phyloP scores from a whole-genome alignment of 1,140 invertebrate genomes.

The Drosophila tristis region DNA sequence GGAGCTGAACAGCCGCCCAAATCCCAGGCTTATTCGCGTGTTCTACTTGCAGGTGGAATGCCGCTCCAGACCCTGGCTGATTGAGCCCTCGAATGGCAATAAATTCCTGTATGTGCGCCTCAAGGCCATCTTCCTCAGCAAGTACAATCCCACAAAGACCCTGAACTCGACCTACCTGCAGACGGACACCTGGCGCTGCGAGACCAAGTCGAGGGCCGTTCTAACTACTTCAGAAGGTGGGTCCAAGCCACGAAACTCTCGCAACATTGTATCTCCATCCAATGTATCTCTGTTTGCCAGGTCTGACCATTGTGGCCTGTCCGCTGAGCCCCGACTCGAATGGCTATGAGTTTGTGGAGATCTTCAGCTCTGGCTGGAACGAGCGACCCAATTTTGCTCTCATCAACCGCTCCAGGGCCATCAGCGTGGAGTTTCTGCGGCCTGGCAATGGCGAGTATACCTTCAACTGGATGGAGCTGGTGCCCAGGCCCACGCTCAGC shows the following conservation, averaged over 20 bases:
- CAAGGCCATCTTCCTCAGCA: slow-evolving; percentile 80
- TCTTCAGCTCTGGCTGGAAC: slow-evolving; percentile 93
- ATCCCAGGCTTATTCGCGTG: too few species aligned
- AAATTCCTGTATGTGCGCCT: slow-evolving; percentile 83
- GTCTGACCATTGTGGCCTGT: slow-evolving; percentile 80
- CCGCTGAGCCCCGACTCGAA: slow-evolving; percentile 75
- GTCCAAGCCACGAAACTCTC: background rate
- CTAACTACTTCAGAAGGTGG: slow-evolving; percentile 81
- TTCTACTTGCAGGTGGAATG: slow-evolving; percentile 87
- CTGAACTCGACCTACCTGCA: slow-evolving; percentile 67
- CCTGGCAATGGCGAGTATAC: slow-evolving; percentile 90
- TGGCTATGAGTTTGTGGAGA: slow-evolving; percentile 85
- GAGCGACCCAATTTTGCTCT: slow-evolving; percentile 83
- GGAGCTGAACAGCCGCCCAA: background rate
- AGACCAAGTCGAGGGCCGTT: slow-evolving; percentile 80
- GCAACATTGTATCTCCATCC: too few species aligned
- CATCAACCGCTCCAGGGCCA: slow-evolving; percentile 86
- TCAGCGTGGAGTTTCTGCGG: slow-evolving; percentile 91
- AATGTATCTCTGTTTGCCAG: slow-evolving; percentile 12
- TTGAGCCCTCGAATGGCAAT: slow-evolving; percentile 88
- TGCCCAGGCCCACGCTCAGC: slow-evolving; percentile 86
- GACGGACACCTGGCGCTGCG: slow-evolving; percentile 66
- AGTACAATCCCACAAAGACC: slow-evolving; percentile 77
- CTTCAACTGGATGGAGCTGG: slow-evolving; percentile 93
- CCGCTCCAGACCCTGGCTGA: slow-evolving; percentile 91